Evolutionary conservation across 2,797 vertebrate species (phyloP).

Genomic region (Acanthurus tractus): DNA sequence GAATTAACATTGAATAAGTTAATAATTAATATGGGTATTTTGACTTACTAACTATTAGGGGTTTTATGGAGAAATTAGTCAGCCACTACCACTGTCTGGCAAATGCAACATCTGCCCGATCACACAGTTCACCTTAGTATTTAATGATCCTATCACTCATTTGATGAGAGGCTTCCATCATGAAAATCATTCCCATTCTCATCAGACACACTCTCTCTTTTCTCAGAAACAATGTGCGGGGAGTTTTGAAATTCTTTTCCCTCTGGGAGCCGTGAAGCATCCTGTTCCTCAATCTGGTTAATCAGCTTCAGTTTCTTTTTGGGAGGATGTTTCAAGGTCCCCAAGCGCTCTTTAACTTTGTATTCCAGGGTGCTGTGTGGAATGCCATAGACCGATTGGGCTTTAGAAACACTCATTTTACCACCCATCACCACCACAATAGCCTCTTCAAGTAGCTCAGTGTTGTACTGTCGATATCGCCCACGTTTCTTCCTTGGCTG

Average conservation of each 20-base stretch:
- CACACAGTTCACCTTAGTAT: constrained; percentile 49
- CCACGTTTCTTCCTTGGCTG: constrained; percentile 98
- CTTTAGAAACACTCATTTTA: constrained; percentile 99
- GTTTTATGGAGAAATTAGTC: constrained; percentile 35
- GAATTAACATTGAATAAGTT: constrained; percentile 30
- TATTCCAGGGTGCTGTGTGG: constrained; percentile 99
- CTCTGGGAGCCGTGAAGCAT: constrained; percentile 46
- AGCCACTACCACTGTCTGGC: constrained; percentile 43
- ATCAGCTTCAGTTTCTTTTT: constrained; percentile 98
- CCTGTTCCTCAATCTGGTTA: constrained; percentile 87
- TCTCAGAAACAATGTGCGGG: constrained; percentile 45
- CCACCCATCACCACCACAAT: constrained; percentile 98
- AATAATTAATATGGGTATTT: constrained; percentile 51
- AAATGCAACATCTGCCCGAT: constrained; percentile 58
- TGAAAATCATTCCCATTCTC: constrained; percentile 57
- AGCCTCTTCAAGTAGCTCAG: constrained; percentile 97
- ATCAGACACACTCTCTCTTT: constrained; percentile 48
- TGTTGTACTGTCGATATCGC: constrained; percentile 98
- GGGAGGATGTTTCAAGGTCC: constrained; percentile 99
- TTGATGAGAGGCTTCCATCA: constrained; percentile 60
- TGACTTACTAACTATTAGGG: constrained; percentile 11
- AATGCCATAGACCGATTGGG: constrained; percentile 98
- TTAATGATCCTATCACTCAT: constrained; percentile 54
- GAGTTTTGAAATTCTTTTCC: constrained; percentile 46
- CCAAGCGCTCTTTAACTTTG: constrained; percentile 99